Evolutionary conservation across 2,113 vertebrate species (phyloP), one percentile per base, ranked within the genome.

Genomic region (Sorex araneus): DNA sequence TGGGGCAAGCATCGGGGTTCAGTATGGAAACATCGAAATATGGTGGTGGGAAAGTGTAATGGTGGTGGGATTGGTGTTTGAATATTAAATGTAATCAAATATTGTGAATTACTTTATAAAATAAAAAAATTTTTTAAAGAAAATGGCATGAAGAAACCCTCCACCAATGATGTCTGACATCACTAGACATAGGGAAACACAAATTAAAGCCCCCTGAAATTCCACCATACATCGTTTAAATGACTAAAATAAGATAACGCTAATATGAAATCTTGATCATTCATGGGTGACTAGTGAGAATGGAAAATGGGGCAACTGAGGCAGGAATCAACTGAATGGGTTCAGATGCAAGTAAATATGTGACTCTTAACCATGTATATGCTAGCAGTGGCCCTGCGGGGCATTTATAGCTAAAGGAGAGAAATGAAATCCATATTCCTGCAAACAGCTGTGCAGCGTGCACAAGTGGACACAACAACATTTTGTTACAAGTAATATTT

Each of bases 331-430:
- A 36, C 28, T 75, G 7, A 7, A 57, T 10, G 77, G 80, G 64
- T 81, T 34, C 75, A 66, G 43, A 45, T 27, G 34, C 79, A 84
- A 70, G 19, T 40, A 74, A 50, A 50, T n/a, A 67, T 32, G 23
- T 34, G 82, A 16, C n/a, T 73, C 19, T 60, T 60, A 60, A 60
- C 3, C 57, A 60, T 18, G 21, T 9, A 67, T 3, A 12, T 28
- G 15, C 11, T 2, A 77, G 5, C 15, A 81, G 43, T 47, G 45
- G n/a, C 13, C 63, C 40, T 16, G 5, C n/a, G 70, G 6, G 30
- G 27, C 30, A 78, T 87, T 87, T 87, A 79, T 92, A 80, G 40
- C 43, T 69, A 79, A 18, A 80, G 78, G 83, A 40, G 40, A 40
- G 40, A 40, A 87, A 69, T 30, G 9, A 90, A 60, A 45, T 79